A percentile compares a stretch with the other conserved stretches of the same genome.
Evolutionary conservation across 2,797 vertebrate genomes (phyloP).

Genomic region (Crenuchus spilurus): DNA sequence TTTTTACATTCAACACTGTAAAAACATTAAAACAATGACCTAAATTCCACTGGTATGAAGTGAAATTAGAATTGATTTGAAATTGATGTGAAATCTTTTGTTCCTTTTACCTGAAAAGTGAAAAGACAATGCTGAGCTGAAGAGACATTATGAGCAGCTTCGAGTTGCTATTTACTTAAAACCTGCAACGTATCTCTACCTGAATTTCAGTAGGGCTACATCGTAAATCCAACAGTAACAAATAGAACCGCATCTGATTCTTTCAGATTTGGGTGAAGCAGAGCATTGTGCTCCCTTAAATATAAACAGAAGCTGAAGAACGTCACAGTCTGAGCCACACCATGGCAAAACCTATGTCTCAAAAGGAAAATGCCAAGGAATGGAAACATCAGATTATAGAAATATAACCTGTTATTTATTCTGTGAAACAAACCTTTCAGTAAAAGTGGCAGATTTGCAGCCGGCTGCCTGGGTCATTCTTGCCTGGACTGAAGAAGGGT

Average conservation of each 20-base stretch:
- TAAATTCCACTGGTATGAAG: constrained; percentile 1
- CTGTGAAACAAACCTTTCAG: constrained; percentile 55
- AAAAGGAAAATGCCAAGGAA: constrained; percentile 24
- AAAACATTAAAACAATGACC: neutral
- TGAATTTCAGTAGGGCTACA: constrained; percentile 51
- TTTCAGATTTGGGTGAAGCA: constrained; percentile 27
- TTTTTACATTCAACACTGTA: no score
- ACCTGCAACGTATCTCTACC: constrained; percentile 46
- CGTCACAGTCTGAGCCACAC: constrained; percentile 4
- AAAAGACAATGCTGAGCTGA: constrained; percentile 26
- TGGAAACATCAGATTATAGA: neutral
- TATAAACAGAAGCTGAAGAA: constrained; percentile 32
- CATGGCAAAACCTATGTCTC: neutral
- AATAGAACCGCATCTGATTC: constrained; percentile 30
- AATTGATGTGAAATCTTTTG: neutral
- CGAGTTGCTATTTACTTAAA: constrained; percentile 31
- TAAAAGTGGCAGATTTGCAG: constrained; percentile 84
- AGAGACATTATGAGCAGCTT: constrained; percentile 19
- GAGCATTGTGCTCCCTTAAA: constrained; percentile 2
- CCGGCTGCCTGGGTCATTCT: constrained; percentile 79
- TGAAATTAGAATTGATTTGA: neutral
- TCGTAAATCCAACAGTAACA: constrained; percentile 39
- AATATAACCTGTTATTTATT: constrained; percentile 13
- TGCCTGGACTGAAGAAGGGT: constrained; percentile 83
- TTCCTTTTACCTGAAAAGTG: constrained; percentile 34